Evolutionary conservation across 2,888 invertebrate species (phyloP).

Genomic region (Mellilla xanthometata): DNA sequence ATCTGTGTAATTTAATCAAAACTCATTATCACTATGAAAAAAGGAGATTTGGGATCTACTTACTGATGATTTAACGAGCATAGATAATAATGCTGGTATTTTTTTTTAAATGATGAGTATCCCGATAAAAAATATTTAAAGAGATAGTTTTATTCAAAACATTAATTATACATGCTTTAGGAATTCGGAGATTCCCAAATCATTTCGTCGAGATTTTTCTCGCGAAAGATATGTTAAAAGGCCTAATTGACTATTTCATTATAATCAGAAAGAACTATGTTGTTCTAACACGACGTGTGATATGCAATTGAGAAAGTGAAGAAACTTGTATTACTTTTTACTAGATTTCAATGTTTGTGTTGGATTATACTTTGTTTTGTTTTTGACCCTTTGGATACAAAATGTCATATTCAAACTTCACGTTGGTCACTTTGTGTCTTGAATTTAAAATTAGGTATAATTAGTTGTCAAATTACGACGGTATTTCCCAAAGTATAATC

Average conservation of each 20-base stretch:
- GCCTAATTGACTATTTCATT: constrained; percentile 65
- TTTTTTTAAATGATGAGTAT: background rate
- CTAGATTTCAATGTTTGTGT: constrained; percentile 46
- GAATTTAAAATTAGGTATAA: no score
- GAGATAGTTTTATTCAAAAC: constrained; percentile 30
- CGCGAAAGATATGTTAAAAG: constrained; percentile 49
- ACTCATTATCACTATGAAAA: no score
- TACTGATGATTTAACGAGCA: no score
- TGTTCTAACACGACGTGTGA: constrained; percentile 58
- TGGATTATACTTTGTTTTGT: constrained; percentile 52
- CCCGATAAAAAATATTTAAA: background rate
- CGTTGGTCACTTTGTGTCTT: no score
- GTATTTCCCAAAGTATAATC: constrained; percentile 55
- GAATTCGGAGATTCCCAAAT: background rate
- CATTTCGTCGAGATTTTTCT: constrained; percentile 16
- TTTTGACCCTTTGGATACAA: background rate
- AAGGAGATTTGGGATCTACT: no score
- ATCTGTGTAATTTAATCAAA: no score
- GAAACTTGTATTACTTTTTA: constrained; percentile 46
- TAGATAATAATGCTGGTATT: no score
- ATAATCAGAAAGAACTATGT: constrained; percentile 57
- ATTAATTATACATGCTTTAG: constrained; percentile 29
- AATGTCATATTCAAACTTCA: no score
- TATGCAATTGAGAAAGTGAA: constrained; percentile 72
- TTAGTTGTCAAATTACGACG: no score